phyloP scores from a whole-genome alignment of 1,140 invertebrate genomes.

The Aphis gossypii region DNA sequence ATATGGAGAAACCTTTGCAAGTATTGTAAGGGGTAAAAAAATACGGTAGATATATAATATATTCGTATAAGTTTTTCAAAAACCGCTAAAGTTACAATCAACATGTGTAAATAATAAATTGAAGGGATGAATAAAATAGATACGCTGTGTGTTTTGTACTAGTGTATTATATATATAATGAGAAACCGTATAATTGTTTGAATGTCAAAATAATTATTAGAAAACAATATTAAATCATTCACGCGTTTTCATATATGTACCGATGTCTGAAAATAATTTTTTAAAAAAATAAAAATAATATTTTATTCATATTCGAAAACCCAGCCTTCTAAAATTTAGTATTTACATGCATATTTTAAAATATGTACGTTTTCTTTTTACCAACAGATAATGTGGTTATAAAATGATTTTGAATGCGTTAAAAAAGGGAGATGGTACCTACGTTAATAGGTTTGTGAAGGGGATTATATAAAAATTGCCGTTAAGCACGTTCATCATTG shows the following conservation, averaged over 20 bases:
- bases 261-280: not conserved
- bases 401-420: not conserved
- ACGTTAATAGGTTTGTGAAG: slow-evolving; percentile 18
- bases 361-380: not conserved
- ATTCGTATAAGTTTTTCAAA: not conserved
- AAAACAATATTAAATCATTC: not conserved
- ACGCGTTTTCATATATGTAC: not conserved
- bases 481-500: slow-evolving; percentile 38
- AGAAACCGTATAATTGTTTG: slow-evolving; percentile 12
- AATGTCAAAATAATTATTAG: slow-evolving; percentile 34
- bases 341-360: not conserved
- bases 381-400: not conserved
- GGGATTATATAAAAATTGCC: slow-evolving; percentile 16
- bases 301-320: not conserved
- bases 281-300: not conserved
- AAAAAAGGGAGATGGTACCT: not conserved
- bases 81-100: not conserved
- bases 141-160: not conserved
- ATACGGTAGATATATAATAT: not conserved
- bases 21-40: not conserved
- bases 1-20: slow-evolving; percentile 46
- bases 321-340: too few species aligned
- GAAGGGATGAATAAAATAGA: slow-evolving; percentile 21
- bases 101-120: not conserved
- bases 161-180: not conserved